These are phyloP conservation scores for Danaus melanippus DNA, from an alignment of 1,140 invertebrate species.

Conservation along the genomic window DNA sequence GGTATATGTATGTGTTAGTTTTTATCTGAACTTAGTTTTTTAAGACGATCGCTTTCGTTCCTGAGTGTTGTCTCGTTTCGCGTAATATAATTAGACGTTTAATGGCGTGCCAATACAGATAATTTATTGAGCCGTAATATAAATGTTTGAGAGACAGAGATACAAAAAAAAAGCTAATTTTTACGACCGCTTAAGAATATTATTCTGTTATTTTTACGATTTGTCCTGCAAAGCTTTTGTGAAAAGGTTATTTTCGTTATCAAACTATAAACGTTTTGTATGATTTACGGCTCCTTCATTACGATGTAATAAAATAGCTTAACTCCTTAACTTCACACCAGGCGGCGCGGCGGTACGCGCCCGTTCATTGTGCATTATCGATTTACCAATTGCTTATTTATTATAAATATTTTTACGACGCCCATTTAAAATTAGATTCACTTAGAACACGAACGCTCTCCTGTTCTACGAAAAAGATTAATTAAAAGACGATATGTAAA, in stretches of 20 bases:
- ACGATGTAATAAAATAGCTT: slow-evolving; percentile 8
- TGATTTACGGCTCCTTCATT: slow-evolving; percentile 13
- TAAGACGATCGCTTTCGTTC: too few species aligned
- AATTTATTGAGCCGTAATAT: slow-evolving; percentile 19
- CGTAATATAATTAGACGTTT: slow-evolving; percentile 21
- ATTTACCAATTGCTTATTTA: too few species aligned
- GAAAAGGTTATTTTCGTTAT: slow-evolving; percentile 12
- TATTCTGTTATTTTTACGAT: slow-evolving; percentile 15
- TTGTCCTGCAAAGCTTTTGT: slow-evolving; percentile 12
- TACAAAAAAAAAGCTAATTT: slow-evolving; percentile 11
- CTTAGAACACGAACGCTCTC: too few species aligned
- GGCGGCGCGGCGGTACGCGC: too few species aligned
- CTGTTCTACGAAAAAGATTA: neutral
- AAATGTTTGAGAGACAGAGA: slow-evolving; percentile 10
- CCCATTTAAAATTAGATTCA: too few species aligned
- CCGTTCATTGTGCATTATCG: too few species aligned
- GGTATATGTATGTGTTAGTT: neutral
- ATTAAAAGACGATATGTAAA: neutral
- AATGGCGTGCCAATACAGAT: slow-evolving; percentile 17
- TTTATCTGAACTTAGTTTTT: too few species aligned
- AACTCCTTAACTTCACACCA: too few species aligned
- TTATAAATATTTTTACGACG: too few species aligned
- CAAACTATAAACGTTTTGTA: slow-evolving; percentile 12
- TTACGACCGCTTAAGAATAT: slow-evolving; percentile 9
- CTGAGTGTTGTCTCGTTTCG: slow-evolving; percentile 6